Evolutionary conservation across 2,888 invertebrate genomes (phyloP).

Genomic region (Sclerodermus sp.): DNA sequence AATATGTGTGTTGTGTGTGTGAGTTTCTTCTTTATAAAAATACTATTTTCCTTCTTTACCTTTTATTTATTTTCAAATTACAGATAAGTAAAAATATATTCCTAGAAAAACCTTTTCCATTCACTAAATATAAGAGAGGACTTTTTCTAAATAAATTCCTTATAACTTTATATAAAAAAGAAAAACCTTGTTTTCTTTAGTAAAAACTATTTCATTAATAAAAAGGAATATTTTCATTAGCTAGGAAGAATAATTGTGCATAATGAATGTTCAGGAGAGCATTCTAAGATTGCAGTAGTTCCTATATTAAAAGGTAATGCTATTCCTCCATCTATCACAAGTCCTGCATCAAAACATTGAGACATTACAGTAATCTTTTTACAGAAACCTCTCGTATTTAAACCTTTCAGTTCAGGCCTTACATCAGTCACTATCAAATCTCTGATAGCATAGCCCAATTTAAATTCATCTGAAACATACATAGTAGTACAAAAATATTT

Average conservation of each 20-base stretch:
- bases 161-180: no score
- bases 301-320: constrained; percentile 95
- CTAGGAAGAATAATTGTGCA: constrained; percentile 68
- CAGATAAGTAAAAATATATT: no score
- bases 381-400: constrained; percentile 77
- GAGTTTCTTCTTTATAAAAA: no score
- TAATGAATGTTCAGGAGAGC: constrained; percentile 83
- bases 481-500: constrained; percentile 3
- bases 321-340: constrained; percentile 95
- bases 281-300: constrained; percentile 80
- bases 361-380: constrained; percentile 78
- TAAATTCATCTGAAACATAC: constrained; percentile 66
- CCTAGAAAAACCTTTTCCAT: no score
- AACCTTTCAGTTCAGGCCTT: constrained; percentile 77
- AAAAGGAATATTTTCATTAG: no score
- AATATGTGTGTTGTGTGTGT: no score
- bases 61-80: no score
- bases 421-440: constrained; percentile 85
- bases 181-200: no score
- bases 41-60: no score
- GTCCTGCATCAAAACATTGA: constrained; percentile 84
- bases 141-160: no score
- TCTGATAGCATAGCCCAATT: constrained; percentile 88
- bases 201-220: no score
- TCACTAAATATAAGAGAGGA: no score